Conservation (phyloP, 30 jellyfish, hydroid and myxozoan genomes). For the Hydractinia echinata region DNA sequence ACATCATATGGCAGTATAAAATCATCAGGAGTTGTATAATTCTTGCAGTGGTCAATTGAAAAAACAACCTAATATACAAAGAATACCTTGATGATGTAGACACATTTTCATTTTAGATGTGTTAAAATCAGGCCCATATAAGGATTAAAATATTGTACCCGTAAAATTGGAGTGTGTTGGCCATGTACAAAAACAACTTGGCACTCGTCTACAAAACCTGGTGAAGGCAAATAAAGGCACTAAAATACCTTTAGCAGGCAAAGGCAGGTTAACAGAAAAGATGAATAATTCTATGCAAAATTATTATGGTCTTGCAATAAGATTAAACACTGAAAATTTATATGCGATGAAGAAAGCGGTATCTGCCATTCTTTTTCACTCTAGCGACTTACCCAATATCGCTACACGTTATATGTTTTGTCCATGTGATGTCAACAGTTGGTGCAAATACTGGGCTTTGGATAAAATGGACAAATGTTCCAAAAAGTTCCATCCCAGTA, state of each 20-base stretch:
- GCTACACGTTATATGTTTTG: constrained; percentile 34
- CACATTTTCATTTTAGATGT: constrained; percentile 37
- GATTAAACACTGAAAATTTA: constrained; percentile 29
- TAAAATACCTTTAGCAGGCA: constrained; percentile 29
- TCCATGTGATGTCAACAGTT: constrained; percentile 28
- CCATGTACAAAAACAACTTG: constrained; percentile 37
- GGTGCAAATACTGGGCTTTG: too few species aligned
- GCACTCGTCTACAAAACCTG: constrained; percentile 32
- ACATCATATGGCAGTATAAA: too few species aligned
- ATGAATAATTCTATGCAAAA: constrained; percentile 5
- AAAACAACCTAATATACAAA: constrained; percentile 21
- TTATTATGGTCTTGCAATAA: constrained; percentile 42
- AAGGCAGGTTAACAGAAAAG: constrained; percentile 35
- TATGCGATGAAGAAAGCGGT: constrained; percentile 48
- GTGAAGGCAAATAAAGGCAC: constrained; percentile 9
- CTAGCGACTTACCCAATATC: constrained; percentile 22
- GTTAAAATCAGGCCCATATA: constrained; percentile 22
- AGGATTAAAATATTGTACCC: constrained; percentile 19
- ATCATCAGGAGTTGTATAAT: too few species aligned
- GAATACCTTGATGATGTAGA: constrained; percentile 32
- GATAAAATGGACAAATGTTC: too few species aligned
- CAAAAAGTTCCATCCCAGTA: too few species aligned
- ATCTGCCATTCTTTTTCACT: constrained; percentile 34
- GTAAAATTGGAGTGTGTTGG: constrained; percentile 35
- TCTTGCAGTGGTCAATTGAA: too few species aligned